Evolutionary conservation across 2,113 vertebrate species (phyloP), one percentile per base, ranked within the genome.

Genomic region (Nibea coibor): DNA sequence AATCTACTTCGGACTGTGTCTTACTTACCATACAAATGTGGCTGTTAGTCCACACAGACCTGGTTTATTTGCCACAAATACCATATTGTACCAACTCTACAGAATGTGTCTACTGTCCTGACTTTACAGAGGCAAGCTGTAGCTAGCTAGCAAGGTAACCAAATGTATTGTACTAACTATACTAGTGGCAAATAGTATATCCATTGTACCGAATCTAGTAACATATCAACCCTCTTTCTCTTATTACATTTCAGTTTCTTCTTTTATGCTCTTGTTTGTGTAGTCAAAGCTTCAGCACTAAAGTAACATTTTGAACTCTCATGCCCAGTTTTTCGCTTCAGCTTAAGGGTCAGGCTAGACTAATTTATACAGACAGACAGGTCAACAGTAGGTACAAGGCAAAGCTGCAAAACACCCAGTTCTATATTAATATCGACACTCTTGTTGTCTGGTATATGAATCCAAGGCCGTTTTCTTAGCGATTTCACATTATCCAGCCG

Each of bases 401-500:
- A 54, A 50, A 66, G 19, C 50, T 58, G 48, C 64, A 58, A 26
- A 61, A 78, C 28, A 62, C 57, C 31, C 24, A 50, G 53, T 51
- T 74, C 59, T 72, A 19, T 70, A 56, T 77, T 73, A 61, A 78
- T 12, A 72, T 9, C 53, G 11, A 59, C 47, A 42, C 9, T 50
- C 20, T 42, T 12, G 43, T 22, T 70, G 50, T 48, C 47, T 69
- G 26, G 20, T 43, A 10, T 69, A 47, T 73, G 31, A 24, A 78
- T 50, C 72, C 39, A 39, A 78, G 64, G 77, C 57, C 35, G 28
- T 63, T 79, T 84, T 71, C 24, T 10, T 24, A 2, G 59, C 62
- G 61, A 57, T 67, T 86, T 82, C 42, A 56, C 57, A 82, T 72
- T 51, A 76, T 43, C n/a, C 31, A 42, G 28, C 62, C 31, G 53